A percentile compares a stretch with the other conserved stretches of the same genome.
Evolutionary conservation across 2,888 invertebrate species (phyloP).

Genomic region (Autographa gamma): DNA sequence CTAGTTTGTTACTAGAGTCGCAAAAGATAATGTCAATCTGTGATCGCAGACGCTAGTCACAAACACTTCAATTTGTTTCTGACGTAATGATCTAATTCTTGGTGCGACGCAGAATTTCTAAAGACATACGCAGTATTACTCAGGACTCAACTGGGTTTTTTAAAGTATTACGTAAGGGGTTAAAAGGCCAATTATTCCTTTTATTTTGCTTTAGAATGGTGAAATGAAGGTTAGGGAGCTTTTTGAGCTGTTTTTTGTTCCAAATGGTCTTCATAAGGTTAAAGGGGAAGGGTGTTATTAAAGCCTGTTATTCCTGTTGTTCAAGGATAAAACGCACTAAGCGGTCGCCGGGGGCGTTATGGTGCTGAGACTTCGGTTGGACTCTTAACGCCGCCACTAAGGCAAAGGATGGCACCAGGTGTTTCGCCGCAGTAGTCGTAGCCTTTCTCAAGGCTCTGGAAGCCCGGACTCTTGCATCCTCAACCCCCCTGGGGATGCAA

Average conservation of each 20-base stretch:
- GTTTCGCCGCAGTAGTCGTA: too few species aligned
- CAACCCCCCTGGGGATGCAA: too few species aligned
- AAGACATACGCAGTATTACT: conserved; percentile 19
- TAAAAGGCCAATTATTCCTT: neutral
- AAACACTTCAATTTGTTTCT: conserved; percentile 49
- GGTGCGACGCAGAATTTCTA: conserved; percentile 25
- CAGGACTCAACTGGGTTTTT: neutral
- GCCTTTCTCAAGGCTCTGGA: too few species aligned
- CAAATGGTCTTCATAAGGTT: neutral
- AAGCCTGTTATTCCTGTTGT: neutral
- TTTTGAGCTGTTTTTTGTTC: neutral
- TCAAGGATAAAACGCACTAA: neutral
- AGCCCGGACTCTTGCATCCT: too few species aligned
- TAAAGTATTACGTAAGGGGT: neutral
- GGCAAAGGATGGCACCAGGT: too few species aligned
- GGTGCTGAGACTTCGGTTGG: too few species aligned
- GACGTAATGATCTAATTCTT: conserved; percentile 35
- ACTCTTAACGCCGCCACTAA: too few species aligned
- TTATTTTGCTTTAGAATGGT: neutral
- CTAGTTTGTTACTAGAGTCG: neutral
- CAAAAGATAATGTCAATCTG: conserved; percentile 1
- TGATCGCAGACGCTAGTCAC: conserved; percentile 15
- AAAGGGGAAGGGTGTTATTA: too few species aligned
- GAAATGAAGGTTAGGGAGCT: neutral
- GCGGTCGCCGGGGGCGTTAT: too few species aligned